These are phyloP conservation scores for Drosophila cardini DNA, from an alignment of 1,140 invertebrate species.

Conservation along the genomic window DNA sequence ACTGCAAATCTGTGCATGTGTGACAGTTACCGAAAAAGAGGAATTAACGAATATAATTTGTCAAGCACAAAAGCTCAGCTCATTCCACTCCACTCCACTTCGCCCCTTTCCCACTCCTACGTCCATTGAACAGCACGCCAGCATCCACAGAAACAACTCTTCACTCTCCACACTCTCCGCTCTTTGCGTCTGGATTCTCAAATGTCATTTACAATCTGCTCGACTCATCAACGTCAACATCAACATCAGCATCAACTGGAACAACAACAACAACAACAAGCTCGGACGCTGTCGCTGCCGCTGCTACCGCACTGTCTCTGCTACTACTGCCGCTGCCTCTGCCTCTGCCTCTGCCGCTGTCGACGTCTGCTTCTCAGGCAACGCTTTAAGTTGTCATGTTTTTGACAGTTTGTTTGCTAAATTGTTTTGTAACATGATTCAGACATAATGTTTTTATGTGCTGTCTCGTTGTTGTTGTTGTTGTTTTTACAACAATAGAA, in stretches of 20 bases:
- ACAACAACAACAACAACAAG: constrained; percentile 21
- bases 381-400: constrained; percentile 80
- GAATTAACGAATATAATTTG: constrained; percentile 63
- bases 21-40: not conserved
- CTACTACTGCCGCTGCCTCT: not conserved
- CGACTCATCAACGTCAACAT: constrained; percentile 72
- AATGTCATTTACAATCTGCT: constrained; percentile 77
- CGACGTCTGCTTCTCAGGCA: constrained; percentile 48
- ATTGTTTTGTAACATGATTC: constrained; percentile 82
- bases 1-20: constrained; percentile 21
- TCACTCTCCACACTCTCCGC: constrained; percentile 16
- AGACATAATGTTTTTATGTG: constrained; percentile 59
- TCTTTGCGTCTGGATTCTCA: constrained; percentile 22
- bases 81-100: constrained; percentile 12
- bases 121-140: too few relatives aligned
- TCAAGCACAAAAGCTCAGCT: constrained; percentile 35
- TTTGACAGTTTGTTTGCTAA: constrained; percentile 82
- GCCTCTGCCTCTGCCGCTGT: constrained; percentile 16
- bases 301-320: not conserved
- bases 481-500: constrained; percentile 46
- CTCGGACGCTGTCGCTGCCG: too few relatives aligned
- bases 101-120: not conserved
- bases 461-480: constrained; percentile 1
- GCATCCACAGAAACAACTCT: not conserved
- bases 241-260: constrained; percentile 20